These are phyloP conservation scores for Piaya cayana DNA, from an alignment of 2,113 vertebrate genomes.

Conservation along the genomic window DNA sequence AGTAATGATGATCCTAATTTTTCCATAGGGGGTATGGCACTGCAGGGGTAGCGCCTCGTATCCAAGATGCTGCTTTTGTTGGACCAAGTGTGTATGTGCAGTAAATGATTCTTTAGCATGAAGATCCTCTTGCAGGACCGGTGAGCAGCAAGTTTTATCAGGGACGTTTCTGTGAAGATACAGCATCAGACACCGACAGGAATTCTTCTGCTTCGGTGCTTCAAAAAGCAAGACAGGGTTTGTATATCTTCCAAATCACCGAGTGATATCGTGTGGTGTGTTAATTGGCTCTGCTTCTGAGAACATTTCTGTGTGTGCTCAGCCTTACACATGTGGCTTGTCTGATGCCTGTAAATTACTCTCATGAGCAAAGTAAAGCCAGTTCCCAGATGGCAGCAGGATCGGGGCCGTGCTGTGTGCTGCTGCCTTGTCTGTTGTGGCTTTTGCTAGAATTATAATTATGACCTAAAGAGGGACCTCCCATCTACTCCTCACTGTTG, in stretches of 20 bases:
- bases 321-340: slow-evolving; percentile 50
- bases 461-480: not conserved
- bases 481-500: not conserved
- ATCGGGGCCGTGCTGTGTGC: not conserved
- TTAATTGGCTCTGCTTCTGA: slow-evolving; percentile 57
- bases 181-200: not conserved
- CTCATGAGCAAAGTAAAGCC: not conserved
- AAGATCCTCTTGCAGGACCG: not conserved
- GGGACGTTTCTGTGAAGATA: not conserved
- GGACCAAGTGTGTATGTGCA: not conserved
- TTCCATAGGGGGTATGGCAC: not conserved
- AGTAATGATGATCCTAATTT: not conserved
- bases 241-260: slow-evolving; percentile 33
- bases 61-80: slow-evolving; percentile 22
- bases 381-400: slow-evolving; percentile 14
- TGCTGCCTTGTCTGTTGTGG: not conserved
- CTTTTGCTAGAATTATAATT: not conserved
- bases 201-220: slow-evolving; percentile 16
- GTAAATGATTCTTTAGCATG: not conserved
- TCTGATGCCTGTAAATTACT: slow-evolving; percentile 50
- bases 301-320: slow-evolving; percentile 35
- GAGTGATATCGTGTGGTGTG: slow-evolving; percentile 28
- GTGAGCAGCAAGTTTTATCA: not conserved
- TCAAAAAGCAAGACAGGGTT: slow-evolving; percentile 14
- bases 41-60: accelerated